phyloP scores from a whole-genome alignment of 2,113 vertebrate species.

The Chaetops frenatus region DNA sequence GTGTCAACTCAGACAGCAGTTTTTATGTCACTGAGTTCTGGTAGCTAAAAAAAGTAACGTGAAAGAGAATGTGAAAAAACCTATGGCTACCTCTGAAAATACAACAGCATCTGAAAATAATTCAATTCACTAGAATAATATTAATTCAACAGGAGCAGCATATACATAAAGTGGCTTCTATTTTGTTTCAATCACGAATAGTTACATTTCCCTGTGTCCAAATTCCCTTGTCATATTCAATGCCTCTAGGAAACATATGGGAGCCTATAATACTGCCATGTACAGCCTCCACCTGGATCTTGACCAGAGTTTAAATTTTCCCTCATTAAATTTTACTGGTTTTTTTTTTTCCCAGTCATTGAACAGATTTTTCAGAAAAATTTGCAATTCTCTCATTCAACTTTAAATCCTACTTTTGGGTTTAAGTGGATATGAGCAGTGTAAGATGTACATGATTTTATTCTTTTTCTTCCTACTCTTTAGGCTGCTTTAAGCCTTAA shows the following conservation, averaged over 20 bases:
- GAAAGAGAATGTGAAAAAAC: not conserved
- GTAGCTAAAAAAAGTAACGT: conserved; percentile 4
- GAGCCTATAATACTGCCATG: not conserved
- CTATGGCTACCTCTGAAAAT: not conserved
- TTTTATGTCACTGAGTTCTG: conserved; percentile 33
- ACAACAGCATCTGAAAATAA: not conserved
- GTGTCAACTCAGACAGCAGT: conserved; percentile 8
- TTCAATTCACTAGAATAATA: not conserved
- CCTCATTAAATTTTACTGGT: not conserved
- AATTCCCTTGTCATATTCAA: not conserved
- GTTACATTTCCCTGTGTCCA: not conserved
- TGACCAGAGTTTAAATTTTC: not conserved
- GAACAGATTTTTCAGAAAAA: not conserved
- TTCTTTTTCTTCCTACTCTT: not conserved
- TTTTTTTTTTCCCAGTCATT: not conserved
- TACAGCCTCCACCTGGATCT: not conserved
- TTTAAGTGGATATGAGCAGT: not conserved
- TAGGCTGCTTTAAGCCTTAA: not conserved
- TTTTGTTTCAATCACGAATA: conserved; percentile 3
- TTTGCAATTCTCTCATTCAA: not conserved
- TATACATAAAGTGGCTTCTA: not conserved
- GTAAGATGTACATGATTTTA: not conserved
- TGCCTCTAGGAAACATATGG: not conserved
- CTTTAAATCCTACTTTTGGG: not conserved
- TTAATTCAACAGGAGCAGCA: not conserved